Percentiles rank a stretch among this genome's conserved stretches.
phyloP scores from a whole-genome alignment of 2,797 vertebrate species.

The Takifugu ocellatus region DNA sequence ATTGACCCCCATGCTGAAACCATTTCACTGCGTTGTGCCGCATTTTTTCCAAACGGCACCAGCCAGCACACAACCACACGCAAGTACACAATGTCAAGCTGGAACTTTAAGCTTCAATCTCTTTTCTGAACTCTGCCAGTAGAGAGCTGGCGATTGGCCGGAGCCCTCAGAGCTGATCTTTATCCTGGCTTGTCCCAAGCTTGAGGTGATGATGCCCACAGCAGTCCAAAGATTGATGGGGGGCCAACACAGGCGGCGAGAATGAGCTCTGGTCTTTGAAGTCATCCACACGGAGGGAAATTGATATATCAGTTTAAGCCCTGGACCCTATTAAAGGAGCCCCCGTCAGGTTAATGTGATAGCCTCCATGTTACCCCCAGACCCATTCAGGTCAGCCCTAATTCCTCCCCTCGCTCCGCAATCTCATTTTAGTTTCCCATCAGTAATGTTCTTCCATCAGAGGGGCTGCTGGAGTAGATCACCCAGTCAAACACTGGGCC shows the following conservation, averaged over 20 bases:
- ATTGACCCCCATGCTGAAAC: conserved; percentile 58
- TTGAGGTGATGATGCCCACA: conserved; percentile 72
- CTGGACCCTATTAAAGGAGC: conserved; percentile 80
- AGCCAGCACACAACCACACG: background rate
- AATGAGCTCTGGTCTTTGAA: conserved; percentile 90
- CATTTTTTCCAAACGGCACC: conserved; percentile 11
- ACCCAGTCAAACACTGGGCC: conserved; percentile 61
- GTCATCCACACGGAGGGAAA: conserved; percentile 90
- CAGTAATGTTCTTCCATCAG: conserved; percentile 73
- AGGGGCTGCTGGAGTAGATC: conserved; percentile 67
- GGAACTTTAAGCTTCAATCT: conserved; percentile 22
- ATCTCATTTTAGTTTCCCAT: conserved; percentile 77
- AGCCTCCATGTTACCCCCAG: conserved; percentile 75
- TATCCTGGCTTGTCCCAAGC: conserved; percentile 63
- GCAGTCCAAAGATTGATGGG: conserved; percentile 93
- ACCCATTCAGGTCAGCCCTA: conserved; percentile 72
- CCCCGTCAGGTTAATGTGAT: conserved; percentile 81
- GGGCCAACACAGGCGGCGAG: conserved; percentile 80
- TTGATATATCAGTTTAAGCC: conserved; percentile 95
- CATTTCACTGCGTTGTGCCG: conserved; percentile 35
- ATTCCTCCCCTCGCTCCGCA: conserved; percentile 65
- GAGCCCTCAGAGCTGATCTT: conserved; percentile 46
- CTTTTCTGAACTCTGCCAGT: conserved; percentile 23
- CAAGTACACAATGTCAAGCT: conserved; percentile 16
- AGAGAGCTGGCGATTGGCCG: conserved; percentile 50